Evolutionary conservation across 2,888 invertebrate genomes (phyloP).

Genomic region (Heliconius cydno): DNA sequence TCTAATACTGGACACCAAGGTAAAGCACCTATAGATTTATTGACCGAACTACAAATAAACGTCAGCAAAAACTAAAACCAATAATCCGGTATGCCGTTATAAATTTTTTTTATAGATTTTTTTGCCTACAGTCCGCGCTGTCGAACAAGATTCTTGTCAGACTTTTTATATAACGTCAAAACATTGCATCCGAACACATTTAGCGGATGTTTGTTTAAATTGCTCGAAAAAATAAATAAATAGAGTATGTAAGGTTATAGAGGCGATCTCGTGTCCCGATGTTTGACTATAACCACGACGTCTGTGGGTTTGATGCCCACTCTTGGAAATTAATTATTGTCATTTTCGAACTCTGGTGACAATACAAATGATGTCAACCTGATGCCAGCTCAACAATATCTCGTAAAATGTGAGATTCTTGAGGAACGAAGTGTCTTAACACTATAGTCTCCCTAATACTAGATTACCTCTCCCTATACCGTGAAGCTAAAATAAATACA

Average conservation of each 20-base stretch:
- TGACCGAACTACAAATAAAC: slow-evolving; percentile 17
- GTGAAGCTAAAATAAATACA: too few species aligned
- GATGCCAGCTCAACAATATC: too few species aligned
- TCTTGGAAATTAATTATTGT: too few species aligned
- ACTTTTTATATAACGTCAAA: slow-evolving; percentile 35
- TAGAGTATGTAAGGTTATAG: neutral
- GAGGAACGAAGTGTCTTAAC: too few species aligned
- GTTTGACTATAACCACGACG: neutral
- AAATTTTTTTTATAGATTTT: neutral
- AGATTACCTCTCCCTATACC: too few species aligned
- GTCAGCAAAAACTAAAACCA: slow-evolving; percentile 20
- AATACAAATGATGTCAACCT: too few species aligned
- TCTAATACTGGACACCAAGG: neutral
- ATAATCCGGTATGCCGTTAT: slow-evolving; percentile 29
- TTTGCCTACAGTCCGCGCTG: slow-evolving; percentile 28
- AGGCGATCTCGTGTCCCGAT: neutral
- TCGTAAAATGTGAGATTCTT: too few species aligned
- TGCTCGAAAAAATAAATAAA: slow-evolving; percentile 15
- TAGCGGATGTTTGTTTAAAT: slow-evolving; percentile 22
- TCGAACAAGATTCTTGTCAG: slow-evolving; percentile 22
- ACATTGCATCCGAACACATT: slow-evolving; percentile 23
- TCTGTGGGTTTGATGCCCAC: neutral
- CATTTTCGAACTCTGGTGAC: too few species aligned
- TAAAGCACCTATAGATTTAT: slow-evolving; percentile 19
- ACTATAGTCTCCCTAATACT: too few species aligned